Conservation (phyloP, 2,113 vertebrate genomes). For the Hydrolagus affinis region DNA sequence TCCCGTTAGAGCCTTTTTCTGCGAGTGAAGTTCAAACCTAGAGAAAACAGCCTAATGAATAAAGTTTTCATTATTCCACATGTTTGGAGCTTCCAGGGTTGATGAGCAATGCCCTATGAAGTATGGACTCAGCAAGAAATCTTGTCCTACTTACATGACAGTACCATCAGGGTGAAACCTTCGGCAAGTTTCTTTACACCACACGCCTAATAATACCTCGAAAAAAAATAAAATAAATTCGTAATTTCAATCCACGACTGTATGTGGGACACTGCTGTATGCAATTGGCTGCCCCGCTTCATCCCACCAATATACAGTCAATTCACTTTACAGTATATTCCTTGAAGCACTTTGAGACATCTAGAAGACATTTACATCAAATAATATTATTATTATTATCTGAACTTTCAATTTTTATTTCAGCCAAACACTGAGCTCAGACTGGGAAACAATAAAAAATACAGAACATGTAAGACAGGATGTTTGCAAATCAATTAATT, state of each 20-base stretch:
- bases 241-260: no score
- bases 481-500: not conserved
- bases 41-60: not conserved
- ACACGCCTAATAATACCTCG: no score
- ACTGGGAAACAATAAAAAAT: not conserved
- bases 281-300: no score
- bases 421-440: not conserved
- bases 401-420: constrained; percentile 7
- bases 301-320: no score
- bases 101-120: not conserved
- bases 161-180: no score
- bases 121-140: not conserved
- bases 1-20: not conserved
- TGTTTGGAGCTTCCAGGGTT: not conserved
- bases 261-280: no score
- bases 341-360: no score
- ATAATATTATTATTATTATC: no score
- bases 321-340: no score
- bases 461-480: not conserved
- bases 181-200: no score
- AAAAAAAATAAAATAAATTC: no score
- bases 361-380: no score
- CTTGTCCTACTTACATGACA: not conserved
- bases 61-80: not conserved
- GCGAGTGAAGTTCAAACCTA: not conserved